These are phyloP conservation scores for Portevinia maculata DNA, from an alignment of 2,888 invertebrate species.

Conservation along the genomic window DNA sequence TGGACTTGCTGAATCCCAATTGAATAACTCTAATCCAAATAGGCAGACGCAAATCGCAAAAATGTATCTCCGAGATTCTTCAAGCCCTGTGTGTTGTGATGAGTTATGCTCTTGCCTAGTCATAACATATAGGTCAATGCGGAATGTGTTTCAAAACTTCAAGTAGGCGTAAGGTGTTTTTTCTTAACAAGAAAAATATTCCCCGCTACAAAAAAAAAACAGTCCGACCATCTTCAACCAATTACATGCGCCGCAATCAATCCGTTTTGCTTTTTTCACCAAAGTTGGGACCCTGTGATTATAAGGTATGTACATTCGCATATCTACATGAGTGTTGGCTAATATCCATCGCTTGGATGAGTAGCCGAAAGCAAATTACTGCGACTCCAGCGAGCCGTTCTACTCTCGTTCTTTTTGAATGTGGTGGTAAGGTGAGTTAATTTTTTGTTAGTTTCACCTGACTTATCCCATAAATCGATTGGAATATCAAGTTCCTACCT, in stretches of 20 bases:
- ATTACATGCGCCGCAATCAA: constrained; percentile 57
- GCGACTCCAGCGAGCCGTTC: constrained; percentile 24
- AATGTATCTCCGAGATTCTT: constrained; percentile 8
- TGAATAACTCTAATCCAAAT: constrained; percentile 62
- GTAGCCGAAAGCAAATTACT: constrained; percentile 63
- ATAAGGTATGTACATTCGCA: background rate
- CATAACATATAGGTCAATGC: constrained; percentile 27
- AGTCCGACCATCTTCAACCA: constrained; percentile 25
- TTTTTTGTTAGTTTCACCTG: constrained; percentile 35
- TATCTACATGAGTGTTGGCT: constrained; percentile 15
- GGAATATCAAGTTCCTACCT: constrained; percentile 68
- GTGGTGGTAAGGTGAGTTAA: background rate
- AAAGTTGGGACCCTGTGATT: constrained; percentile 25
- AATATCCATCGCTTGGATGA: constrained; percentile 19
- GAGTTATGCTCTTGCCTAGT: constrained; percentile 30
- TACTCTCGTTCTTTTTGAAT: constrained; percentile 24
- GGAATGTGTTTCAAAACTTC: background rate
- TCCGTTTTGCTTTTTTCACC: constrained; percentile 24
- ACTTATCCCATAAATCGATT: constrained; percentile 68
- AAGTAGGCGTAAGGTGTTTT: constrained; percentile 50
- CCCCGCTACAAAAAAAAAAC: background rate
- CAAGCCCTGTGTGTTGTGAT: constrained; percentile 22
- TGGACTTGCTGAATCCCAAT: constrained; percentile 26
- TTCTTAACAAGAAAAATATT: constrained; percentile 11
- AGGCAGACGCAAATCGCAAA: constrained; percentile 66